Percentiles rank a stretch among this genome's conserved stretches.
These are phyloP conservation scores for Parasteatoda lunata DNA, from an alignment of 2,888 invertebrate genomes.

Conservation along the genomic window DNA sequence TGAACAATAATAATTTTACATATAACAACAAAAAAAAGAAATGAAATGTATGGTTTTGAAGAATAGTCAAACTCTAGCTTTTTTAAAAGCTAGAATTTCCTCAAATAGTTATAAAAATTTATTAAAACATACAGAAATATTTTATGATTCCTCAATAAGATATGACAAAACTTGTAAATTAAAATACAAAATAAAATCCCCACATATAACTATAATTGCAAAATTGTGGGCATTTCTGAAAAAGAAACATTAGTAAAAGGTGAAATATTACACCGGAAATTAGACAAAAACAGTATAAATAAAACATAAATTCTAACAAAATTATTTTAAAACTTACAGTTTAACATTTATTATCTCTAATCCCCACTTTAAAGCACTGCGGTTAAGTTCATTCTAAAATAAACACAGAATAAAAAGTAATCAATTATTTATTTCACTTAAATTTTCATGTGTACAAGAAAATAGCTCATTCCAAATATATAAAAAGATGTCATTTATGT, in stretches of 20 bases:
- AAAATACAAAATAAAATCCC: not conserved
- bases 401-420: not conserved
- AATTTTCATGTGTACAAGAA: not conserved
- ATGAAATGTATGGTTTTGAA: too few relatives aligned
- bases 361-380: slow-evolving; percentile 43
- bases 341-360: slow-evolving; percentile 33
- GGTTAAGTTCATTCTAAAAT: slow-evolving; percentile 45
- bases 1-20: too few relatives aligned
- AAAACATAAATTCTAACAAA: too few relatives aligned
- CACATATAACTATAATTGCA: not conserved
- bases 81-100: too few relatives aligned
- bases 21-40: too few relatives aligned
- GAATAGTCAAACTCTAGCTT: too few relatives aligned
- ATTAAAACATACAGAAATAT: too few relatives aligned
- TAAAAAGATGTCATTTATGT: too few relatives aligned
- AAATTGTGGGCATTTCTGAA: not conserved
- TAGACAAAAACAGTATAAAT: too few relatives aligned
- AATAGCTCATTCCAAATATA: too few relatives aligned
- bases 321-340: slow-evolving; percentile 26
- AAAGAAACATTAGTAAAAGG: not conserved
- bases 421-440: not conserved
- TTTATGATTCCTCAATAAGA: too few relatives aligned
- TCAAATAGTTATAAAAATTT: too few relatives aligned
- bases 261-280: not conserved
- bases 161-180: not conserved